phyloP scores from a whole-genome alignment of 1,140 invertebrate genomes.

The Euschistus heros region DNA sequence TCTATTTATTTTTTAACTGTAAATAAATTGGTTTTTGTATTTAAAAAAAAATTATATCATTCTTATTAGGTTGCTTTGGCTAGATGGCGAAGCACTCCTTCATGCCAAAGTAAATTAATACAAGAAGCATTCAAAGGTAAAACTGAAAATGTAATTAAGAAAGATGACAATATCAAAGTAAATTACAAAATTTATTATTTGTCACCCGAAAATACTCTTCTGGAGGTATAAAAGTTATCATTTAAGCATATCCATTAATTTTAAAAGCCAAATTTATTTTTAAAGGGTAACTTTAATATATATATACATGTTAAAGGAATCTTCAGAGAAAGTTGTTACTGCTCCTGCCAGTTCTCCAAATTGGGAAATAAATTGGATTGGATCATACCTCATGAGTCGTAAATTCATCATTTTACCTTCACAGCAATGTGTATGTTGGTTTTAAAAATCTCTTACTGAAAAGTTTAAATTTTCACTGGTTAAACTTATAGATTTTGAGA shows the following conservation, averaged over 20 bases:
- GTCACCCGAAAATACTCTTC: slow-evolving; percentile 2
- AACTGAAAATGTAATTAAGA: not conserved
- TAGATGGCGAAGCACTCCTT: not conserved
- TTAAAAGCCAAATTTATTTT: too few species aligned
- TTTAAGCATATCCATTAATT: too few species aligned
- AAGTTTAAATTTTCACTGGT: too few species aligned
- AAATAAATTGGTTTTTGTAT: not conserved
- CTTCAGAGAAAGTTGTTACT: not conserved
- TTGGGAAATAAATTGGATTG: not conserved
- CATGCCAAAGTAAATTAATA: not conserved
- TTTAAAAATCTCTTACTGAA: too few species aligned
- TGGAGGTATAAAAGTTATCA: not conserved
- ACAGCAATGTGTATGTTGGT: not conserved
- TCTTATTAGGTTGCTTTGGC: not conserved
- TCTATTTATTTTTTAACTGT: slow-evolving; percentile 1
- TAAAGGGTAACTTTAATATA: too few species aligned
- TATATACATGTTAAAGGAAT: too few species aligned
- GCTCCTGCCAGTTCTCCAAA: not conserved
- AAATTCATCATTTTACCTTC: not conserved
- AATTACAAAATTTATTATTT: not conserved
- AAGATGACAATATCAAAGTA: slow-evolving; percentile 4
- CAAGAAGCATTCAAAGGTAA: not conserved
- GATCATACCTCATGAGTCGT: not conserved
- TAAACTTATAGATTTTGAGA: too few species aligned
- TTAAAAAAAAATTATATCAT: not conserved